A percentile compares a stretch with the other conserved stretches of the same genome.
Conservation (phyloP, 2,888 invertebrate genomes). For the Drosophila antonietae region DNA sequence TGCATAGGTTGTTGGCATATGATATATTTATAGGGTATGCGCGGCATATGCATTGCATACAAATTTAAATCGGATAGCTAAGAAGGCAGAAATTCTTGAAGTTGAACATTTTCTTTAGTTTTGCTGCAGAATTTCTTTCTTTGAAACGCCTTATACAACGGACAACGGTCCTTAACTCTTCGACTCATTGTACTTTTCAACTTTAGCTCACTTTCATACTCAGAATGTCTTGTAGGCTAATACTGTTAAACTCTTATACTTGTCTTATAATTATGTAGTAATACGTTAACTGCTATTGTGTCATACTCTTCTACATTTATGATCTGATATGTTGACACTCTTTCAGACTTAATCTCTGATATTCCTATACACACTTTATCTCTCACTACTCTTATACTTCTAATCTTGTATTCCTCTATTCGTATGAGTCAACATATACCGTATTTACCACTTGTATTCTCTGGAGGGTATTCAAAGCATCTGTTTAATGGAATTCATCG, state of each 20-base stretch:
- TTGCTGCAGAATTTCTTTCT: neutral
- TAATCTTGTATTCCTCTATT: neutral
- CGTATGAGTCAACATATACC: neutral
- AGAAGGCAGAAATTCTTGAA: neutral
- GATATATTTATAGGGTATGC: conserved; percentile 4
- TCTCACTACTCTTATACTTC: neutral
- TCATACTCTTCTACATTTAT: neutral
- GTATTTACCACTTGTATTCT: neutral
- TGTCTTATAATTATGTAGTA: too few relatives aligned
- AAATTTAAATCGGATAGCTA: neutral
- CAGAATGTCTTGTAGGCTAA: neutral
- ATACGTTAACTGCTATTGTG: too few relatives aligned
- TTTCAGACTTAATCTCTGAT: neutral
- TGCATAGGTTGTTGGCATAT: conserved; percentile 4
- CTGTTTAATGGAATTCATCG: conserved; percentile 5
- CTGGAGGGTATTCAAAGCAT: neutral
- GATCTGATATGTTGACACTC: neutral
- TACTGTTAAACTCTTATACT: neutral
- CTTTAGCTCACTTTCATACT: too few relatives aligned
- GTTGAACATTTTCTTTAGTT: neutral
- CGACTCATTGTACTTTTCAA: neutral
- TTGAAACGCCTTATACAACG: neutral
- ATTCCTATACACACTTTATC: neutral
- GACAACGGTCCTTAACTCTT: neutral
- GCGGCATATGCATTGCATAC: neutral